These are phyloP conservation scores for Ormyrus rosae DNA, from an alignment of 2,888 invertebrate genomes.

Conservation along the genomic window DNA sequence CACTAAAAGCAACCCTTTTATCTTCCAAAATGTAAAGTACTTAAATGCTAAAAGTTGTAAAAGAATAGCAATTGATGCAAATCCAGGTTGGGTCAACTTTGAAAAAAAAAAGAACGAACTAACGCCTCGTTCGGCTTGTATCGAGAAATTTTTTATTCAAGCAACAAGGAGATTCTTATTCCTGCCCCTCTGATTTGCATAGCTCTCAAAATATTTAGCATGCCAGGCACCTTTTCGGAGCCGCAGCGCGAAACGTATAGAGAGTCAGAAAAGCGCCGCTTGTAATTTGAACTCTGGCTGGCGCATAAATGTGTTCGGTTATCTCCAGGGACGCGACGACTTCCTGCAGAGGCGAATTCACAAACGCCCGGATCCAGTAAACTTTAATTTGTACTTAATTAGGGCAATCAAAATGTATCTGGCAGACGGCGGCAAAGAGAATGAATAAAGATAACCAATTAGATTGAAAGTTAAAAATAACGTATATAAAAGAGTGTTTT, in stretches of 20 bases:
- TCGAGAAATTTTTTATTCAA: constrained; percentile 18
- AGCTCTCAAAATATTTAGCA: constrained; percentile 43
- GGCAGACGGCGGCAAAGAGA: background rate
- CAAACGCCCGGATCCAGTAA: background rate
- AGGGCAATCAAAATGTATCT: background rate
- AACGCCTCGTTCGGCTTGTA: too few species aligned
- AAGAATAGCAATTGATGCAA: too few species aligned
- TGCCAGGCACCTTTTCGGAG: background rate
- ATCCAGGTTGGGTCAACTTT: too few species aligned
- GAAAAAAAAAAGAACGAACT: too few species aligned
- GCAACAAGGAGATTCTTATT: background rate
- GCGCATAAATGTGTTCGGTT: background rate
- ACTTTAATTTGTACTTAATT: constrained; percentile 14
- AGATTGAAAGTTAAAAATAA: too few species aligned
- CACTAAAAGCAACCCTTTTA: too few species aligned
- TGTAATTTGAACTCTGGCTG: background rate
- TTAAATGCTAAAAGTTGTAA: too few species aligned
- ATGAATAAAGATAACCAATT: too few species aligned
- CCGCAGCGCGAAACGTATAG: too few species aligned
- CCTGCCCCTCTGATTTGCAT: constrained; percentile 26
- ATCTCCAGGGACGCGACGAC: background rate
- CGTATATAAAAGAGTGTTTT: too few species aligned
- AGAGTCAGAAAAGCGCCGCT: background rate
- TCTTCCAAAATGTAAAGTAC: too few species aligned
- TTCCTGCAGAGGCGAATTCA: background rate